phyloP scores from a whole-genome alignment of 2,888 invertebrate species.

The Mesorhabditis sp. region DNA sequence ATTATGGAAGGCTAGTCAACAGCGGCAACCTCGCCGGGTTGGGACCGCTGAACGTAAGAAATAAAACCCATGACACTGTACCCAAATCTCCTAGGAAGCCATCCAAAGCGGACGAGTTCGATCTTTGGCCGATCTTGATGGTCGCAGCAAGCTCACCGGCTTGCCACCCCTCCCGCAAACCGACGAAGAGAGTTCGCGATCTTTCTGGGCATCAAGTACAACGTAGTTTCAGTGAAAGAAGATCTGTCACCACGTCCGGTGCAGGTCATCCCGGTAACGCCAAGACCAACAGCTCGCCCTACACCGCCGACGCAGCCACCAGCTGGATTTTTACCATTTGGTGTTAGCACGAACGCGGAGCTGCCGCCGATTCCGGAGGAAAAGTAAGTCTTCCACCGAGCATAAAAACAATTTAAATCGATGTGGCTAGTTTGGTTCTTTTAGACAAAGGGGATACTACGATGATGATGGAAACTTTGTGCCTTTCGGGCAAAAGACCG shows the following conservation, averaged over 20 bases:
- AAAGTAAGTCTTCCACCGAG: neutral
- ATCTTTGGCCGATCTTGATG: neutral
- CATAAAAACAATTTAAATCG: too few relatives aligned
- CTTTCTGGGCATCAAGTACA: neutral
- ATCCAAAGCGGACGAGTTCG: conserved; percentile 4
- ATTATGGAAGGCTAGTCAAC: neutral
- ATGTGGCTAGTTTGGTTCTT: neutral
- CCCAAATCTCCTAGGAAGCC: neutral
- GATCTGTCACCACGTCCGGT: neutral
- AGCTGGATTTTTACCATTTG: neutral
- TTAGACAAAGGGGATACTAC: conserved; percentile 17
- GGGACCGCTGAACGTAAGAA: neutral
- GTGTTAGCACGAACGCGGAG: neutral
- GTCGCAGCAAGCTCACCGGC: conserved; percentile 13
- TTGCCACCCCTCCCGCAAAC: conserved; percentile 29
- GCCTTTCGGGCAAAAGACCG: conserved; percentile 7
- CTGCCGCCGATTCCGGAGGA: neutral
- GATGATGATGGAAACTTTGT: conserved; percentile 31
- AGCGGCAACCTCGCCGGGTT: neutral
- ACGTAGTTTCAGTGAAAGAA: neutral
- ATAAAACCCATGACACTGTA: too few relatives aligned
- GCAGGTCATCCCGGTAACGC: neutral
- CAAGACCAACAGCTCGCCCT: neutral
- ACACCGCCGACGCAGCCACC: neutral
- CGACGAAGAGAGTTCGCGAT: conserved; percentile 24